Base-by-base conservation (phyloP, 2,113 vertebrate species). In the Takifugu flavidus region DNA sequence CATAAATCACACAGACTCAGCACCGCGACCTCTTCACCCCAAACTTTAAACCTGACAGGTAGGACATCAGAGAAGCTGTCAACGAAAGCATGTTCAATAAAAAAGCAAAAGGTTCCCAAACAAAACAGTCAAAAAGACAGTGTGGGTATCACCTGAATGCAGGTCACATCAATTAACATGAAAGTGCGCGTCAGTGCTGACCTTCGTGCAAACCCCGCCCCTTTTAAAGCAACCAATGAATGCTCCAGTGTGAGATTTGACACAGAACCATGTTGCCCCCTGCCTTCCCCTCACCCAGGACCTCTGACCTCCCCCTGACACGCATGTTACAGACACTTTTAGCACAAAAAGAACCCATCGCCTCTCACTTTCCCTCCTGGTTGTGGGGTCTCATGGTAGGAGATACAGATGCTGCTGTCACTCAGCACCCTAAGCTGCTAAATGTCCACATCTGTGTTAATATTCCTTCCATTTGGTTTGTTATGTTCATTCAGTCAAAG, bases 1-100 rank as follows among this genome's bases (percentile, higher is more conserved):
- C 62, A 75, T 83, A 82, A 85, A 86, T 87, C 87, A 80, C 73
- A 53, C 59, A 13, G 59, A 59, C 75, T 82, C 76, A 77, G 65
- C 76, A 61, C 59, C 45, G 1, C 25, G 72, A 72, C 78, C 79
- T 72, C 59, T 82, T 25, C 66, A 67, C 82, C 34, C 54, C 70
- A 1, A 78, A 72, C 80, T 74, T 69, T 81, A 53, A 74, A 77
- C 82, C 65, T 44, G 39, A 55, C 57, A 74, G 62, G 54, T 67
- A 56, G 49, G 62, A 66, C 80, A 74, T 79, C 72, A 77, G 53
- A 82, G 49, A 47, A 45, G 27, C 63, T 77, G 73, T 70, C 77
- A 78, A 8, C 34, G 5, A 61, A 20, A 62, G 60, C 55, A 60
- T 72, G 70, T 82, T 75, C 2, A 6, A 71, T 20, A 77, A 76